Base-by-base conservation (phyloP, 2,113 vertebrate genomes). In the Pavo muticus region DNA sequence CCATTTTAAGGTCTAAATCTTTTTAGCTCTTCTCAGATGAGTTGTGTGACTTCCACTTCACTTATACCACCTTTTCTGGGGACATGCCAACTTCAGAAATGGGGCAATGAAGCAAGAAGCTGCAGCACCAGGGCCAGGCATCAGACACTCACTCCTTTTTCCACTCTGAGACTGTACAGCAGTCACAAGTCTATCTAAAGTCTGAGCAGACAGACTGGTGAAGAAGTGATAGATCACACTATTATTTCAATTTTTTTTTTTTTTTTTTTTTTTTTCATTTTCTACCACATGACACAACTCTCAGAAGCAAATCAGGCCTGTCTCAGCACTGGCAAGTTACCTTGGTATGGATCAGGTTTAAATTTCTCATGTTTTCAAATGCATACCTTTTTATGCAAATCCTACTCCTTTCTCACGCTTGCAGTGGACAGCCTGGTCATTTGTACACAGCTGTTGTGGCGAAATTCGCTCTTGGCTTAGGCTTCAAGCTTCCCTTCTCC, bases 391-490 rank as follows among this genome's bases (percentile, higher is more conserved):
- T 76, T 3, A 10, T 70, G 50, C 24, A 90, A 94, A 90, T 90
- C 94, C 93, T 94, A 87, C 92, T 92, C 76, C 80, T 92, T 96
- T 96, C 95, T 93, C 91, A 96, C 5, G 11, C 88, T 88, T 68
- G 39, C 80, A 81, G 69, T 40, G 88, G 73, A 69, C 83, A 90
- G 39, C 42, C 73, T 77, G 79, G 83, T 84, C 90, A 94, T 93
- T 88, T 56, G 60, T 29, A 77, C 76, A 86, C 42, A 91, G 65
- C 60, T 69, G 35, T 60, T 70, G 88, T 68, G 88, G 72, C 0
- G 37, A 93, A 96, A 93, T 10, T 81, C 29, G 56, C 88, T 92
- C 32, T 50, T 71, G 86, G 42, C 80, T 84, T 77, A 68, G 69
- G 35, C 61, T 87, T 47, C 47, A 81, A 75, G 56, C 50, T 81